Evolutionary conservation across 2,888 invertebrate species (phyloP), one percentile per base, ranked within the genome.

Genomic region (Netelia melanura): DNA sequence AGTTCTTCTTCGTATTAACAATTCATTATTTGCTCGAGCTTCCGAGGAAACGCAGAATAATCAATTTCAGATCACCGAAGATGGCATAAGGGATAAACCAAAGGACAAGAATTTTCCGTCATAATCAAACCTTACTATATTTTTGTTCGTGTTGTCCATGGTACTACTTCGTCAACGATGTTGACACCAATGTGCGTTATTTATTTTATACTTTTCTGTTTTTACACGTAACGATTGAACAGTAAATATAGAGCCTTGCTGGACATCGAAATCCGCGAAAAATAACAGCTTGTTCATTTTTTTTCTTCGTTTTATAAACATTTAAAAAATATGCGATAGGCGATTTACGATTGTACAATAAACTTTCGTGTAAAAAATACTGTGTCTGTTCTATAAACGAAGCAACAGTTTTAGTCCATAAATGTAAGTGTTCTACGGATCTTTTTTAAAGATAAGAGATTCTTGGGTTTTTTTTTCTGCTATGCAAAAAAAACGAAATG

Each of bases 31-130:
- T n/a, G 3, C 58, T 17, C n/a, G 21, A 38, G 38, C 6, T 58
- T 21, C 64, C 21, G 8, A 44, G 1, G 6, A 44, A 23, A 61
- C 14, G 10, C 3, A 65, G 38, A 21, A 38, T 21, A 38, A 3
- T 10, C 56, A 64, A 86, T 88, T 94, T 88, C 94, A 95, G 95
- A 94, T 95, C 89, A 94, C 94, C 43, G 83, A 90, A 61, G 94
- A 94, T n/a, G 95, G 95, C 25, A 94, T 95, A 87, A 93, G 94
- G 92, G 94, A 95, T 92, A 23, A 90, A 94, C 68, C 64, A 14
- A 70, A 54, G 90, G 93, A 89, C 94, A 30, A 17, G 5, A 90
- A 90, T 87, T 81, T 23, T 77, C 77, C 82, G 81, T 72, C 89
- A 94, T 94, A 94, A 94, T 94, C 94, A 93, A 61, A 44, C 56